A percentile compares a stretch with the other conserved stretches of the same genome.
Evolutionary conservation across 1,140 invertebrate species (phyloP).

Genomic region (Bursaphelenchus mucronatus): DNA sequence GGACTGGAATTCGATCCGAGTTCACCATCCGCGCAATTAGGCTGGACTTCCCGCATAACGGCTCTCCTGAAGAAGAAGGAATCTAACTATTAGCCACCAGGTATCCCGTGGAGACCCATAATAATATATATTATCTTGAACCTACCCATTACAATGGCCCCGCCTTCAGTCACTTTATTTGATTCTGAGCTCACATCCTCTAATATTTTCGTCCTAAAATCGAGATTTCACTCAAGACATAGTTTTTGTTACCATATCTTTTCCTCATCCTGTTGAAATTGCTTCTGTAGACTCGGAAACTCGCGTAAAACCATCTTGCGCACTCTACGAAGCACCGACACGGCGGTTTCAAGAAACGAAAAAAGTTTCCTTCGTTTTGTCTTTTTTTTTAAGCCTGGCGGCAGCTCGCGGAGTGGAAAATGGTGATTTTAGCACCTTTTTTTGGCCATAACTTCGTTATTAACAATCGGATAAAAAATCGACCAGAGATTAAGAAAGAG

Average conservation of each 20-base stretch:
- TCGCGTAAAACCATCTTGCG: no score
- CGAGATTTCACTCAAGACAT: conserved; percentile 22
- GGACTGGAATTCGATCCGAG: conserved; percentile 75
- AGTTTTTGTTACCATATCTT: conserved; percentile 33
- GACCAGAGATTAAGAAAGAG: no score
- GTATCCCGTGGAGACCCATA: background rate
- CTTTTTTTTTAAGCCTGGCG: no score
- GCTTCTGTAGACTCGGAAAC: no score
- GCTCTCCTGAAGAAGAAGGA: conserved; percentile 70
- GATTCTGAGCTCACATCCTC: conserved; percentile 41
- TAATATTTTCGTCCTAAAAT: conserved; percentile 42
- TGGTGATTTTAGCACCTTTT: no score
- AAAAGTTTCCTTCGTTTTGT: no score
- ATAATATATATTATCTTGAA: conserved; percentile 10
- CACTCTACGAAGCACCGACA: no score
- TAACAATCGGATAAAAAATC: no score
- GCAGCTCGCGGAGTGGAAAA: no score
- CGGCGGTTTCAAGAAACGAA: no score
- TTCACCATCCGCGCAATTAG: conserved; percentile 76
- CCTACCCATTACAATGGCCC: conserved; percentile 65
- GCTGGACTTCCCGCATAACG: conserved; percentile 93
- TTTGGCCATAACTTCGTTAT: no score
- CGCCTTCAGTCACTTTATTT: conserved; percentile 58
- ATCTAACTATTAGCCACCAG: background rate
- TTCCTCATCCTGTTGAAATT: conserved; percentile 30